Percentiles rank a stretch among this genome's conserved stretches.
Evolutionary conservation across 2,888 invertebrate species (phyloP).

Genomic region (Pachydiplax longipennis): DNA sequence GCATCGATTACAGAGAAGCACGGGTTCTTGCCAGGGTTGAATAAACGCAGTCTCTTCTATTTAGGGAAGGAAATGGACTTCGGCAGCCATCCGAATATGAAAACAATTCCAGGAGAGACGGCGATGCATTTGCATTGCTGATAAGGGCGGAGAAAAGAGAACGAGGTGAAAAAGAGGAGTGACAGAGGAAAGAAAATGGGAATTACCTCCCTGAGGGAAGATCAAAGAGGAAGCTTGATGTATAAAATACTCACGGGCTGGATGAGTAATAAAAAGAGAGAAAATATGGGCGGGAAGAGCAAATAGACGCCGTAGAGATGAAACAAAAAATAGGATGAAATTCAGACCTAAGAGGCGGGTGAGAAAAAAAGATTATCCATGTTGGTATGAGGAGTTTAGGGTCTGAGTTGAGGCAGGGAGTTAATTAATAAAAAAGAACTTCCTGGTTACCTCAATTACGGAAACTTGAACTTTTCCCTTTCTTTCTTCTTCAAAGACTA

Average conservation of each 20-base stretch:
- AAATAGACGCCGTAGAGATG: not conserved
- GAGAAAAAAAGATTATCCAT: not conserved
- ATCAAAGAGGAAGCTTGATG: not conserved
- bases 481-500: not conserved
- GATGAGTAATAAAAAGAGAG: not conserved
- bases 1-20: not conserved
- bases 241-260: not conserved
- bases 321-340: too few species aligned
- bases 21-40: not conserved
- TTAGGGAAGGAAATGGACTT: not conserved
- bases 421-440: not conserved
- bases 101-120: not conserved
- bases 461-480: not conserved
- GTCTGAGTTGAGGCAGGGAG: not conserved
- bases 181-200: not conserved
- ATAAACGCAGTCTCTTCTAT: not conserved
- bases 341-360: not conserved
- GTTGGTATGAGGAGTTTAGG: not conserved
- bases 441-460: not conserved
- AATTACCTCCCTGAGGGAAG: not conserved
- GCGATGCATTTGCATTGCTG: constrained; percentile 29
- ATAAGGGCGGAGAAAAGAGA: not conserved
- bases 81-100: not conserved
- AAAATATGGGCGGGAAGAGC: not conserved
- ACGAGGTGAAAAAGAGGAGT: not conserved